Conservation (phyloP, 2,113 vertebrate species). For the Alexandromys fortis region DNA sequence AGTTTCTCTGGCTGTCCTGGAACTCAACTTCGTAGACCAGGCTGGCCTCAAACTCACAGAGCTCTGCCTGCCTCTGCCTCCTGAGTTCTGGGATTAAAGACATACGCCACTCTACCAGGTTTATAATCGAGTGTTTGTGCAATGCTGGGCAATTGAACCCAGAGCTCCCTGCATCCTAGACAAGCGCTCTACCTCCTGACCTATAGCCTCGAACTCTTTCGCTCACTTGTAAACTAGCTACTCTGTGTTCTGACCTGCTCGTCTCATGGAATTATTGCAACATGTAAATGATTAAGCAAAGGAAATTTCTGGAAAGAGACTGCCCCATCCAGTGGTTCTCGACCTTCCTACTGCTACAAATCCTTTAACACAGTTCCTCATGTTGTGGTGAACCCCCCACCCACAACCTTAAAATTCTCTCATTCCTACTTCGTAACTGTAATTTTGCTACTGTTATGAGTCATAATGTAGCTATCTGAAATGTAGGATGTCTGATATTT, state of each 20-base stretch:
- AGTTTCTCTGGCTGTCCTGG: background rate
- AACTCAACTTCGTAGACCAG: background rate
- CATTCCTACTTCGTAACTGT: background rate
- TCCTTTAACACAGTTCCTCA: background rate
- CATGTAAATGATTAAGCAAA: background rate
- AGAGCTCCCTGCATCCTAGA: background rate
- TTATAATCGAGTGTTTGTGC: background rate
- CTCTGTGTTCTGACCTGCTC: background rate
- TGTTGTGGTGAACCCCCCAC: background rate
- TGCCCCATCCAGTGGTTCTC: background rate
- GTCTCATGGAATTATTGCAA: background rate
- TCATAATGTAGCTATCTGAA: background rate
- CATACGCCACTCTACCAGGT: fast-evolving
- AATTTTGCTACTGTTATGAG: background rate
- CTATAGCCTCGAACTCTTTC: background rate
- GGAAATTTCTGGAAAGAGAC: background rate
- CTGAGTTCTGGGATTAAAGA: background rate
- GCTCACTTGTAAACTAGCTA: background rate
- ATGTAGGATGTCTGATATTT: background rate
- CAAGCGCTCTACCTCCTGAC: background rate
- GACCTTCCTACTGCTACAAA: background rate
- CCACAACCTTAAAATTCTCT: background rate
- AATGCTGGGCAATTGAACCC: background rate
- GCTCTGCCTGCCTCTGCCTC: background rate
- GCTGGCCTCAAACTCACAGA: background rate